Percentiles rank a stretch among this genome's conserved stretches.
These are phyloP conservation scores for Acrocephalus arundinaceus DNA, from an alignment of 2,113 vertebrate species.

Conservation along the genomic window DNA sequence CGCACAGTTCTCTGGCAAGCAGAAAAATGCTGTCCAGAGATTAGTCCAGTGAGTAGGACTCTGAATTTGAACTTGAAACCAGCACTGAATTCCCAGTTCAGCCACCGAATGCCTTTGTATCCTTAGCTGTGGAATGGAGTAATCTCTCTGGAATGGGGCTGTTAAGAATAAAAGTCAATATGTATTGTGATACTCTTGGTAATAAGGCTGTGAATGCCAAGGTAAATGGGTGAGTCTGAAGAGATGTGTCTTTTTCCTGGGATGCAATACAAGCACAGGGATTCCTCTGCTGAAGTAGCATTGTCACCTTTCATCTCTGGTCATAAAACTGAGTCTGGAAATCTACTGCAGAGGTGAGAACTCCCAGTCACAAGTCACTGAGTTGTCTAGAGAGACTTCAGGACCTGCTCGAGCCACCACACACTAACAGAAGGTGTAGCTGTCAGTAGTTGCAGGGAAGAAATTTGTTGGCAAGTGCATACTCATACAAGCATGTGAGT, in stretches of 20 bases:
- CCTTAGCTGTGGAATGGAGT: not conserved
- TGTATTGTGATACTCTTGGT: not conserved
- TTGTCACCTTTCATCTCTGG: not conserved
- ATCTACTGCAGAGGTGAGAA: not conserved
- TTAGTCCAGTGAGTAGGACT: not conserved
- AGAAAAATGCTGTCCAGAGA: not conserved
- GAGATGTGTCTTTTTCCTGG: not conserved
- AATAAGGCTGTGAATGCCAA: not conserved
- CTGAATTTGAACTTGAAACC: slow-evolving; percentile 17
- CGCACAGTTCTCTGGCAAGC: not conserved
- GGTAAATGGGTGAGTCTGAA: not conserved
- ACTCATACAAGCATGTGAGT: not conserved
- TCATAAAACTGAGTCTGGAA: not conserved
- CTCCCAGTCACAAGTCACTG: not conserved
- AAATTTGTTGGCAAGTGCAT: not conserved
- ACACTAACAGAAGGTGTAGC: not conserved
- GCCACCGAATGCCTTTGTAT: not conserved
- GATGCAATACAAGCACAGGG: accelerated
- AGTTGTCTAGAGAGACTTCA: not conserved
- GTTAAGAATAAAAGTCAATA: not conserved
- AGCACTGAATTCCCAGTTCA: not conserved
- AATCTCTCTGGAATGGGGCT: not conserved
- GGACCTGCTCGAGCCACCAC: not conserved
- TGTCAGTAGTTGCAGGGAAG: not conserved
- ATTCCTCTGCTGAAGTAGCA: not conserved